Evolutionary conservation across 1,140 invertebrate genomes (phyloP).

Genomic region (Pseudachorutes palmiensis): DNA sequence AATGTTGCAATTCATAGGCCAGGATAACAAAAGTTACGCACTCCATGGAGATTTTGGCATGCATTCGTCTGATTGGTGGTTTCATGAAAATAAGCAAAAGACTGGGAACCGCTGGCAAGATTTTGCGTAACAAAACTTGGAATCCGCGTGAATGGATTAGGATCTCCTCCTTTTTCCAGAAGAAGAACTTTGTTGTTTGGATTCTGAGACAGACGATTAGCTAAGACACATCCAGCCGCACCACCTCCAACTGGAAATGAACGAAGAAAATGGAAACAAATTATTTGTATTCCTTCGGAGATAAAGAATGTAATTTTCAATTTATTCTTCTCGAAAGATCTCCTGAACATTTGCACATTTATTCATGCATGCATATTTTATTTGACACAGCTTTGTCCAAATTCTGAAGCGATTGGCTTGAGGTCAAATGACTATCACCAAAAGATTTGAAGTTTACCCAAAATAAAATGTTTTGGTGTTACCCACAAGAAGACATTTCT

Average conservation of each 20-base stretch:
- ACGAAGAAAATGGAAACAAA: background rate
- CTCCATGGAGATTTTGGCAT: background rate
- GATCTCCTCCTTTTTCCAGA: slow-evolving; percentile 15
- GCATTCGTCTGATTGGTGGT: background rate
- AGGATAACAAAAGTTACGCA: background rate
- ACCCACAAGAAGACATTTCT: background rate
- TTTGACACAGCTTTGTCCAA: too few relatives aligned
- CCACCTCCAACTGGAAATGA: slow-evolving; percentile 16
- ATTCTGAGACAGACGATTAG: background rate
- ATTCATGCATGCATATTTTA: too few relatives aligned
- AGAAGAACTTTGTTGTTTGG: slow-evolving; percentile 10
- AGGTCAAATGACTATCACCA: too few relatives aligned
- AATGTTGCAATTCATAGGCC: background rate
- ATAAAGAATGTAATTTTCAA: background rate
- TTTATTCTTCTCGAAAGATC: too few relatives aligned
- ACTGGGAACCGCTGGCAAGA: background rate
- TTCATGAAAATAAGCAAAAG: background rate
- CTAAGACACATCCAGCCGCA: slow-evolving; percentile 14
- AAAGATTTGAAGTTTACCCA: too few relatives aligned
- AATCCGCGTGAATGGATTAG: slow-evolving; percentile 7
- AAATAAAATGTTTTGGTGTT: too few relatives aligned
- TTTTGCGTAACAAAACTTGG: background rate
- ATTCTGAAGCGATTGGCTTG: too few relatives aligned
- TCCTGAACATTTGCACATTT: too few relatives aligned
- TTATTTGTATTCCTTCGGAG: background rate